Base-by-base conservation (phyloP, 2,888 invertebrate species). In the Hirtodrosophila trivittata region DNA sequence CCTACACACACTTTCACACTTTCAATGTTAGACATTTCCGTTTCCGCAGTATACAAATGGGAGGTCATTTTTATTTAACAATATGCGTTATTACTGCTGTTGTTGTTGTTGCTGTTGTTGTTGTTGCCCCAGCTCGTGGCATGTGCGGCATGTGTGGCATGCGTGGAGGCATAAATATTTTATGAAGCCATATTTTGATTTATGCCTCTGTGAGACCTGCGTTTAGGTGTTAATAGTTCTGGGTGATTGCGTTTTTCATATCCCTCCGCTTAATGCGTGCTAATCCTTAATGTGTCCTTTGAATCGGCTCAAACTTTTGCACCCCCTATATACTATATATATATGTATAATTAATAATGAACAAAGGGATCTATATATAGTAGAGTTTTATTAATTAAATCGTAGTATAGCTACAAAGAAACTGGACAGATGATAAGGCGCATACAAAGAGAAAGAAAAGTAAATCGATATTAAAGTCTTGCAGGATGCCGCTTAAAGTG, bases 161-260 rank as follows among this genome's bases (percentile, higher is more conserved):
- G 51, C 39, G 41, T 35, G 50, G 45, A 41, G 59, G 41, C 56
- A 75, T 84, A 77, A 80, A 80, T 80, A 72, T 84, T 84, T 77
- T 81, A 84, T 84, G 84, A 66, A 77, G 71, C 80, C 63, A 74
- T 80, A 62, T 78, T 80, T 78, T 78, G 69, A 66, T 75, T 68
- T 66, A 63, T 68, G 39, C 57, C 73, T 60, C 56, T 63, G 72
- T 73, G 66, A 46, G 45, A 46, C 55, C 16, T 59, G 37, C 75
- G 63, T 63, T 78, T 77, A 83, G 84, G 80, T 80, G 78, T 77
- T 80, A 80, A 83, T 80, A 77, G 84, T 77, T 70, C 42, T 51
- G 83, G 39, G 47, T 46, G 56, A 21, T 64, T 57, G 57, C 49
- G 43, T 30, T 41, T 46, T 7, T 45, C 13, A 2, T n/a, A 2